Evolutionary conservation across 2,888 invertebrate genomes (phyloP).

Genomic region (Bombyx huttoni): DNA sequence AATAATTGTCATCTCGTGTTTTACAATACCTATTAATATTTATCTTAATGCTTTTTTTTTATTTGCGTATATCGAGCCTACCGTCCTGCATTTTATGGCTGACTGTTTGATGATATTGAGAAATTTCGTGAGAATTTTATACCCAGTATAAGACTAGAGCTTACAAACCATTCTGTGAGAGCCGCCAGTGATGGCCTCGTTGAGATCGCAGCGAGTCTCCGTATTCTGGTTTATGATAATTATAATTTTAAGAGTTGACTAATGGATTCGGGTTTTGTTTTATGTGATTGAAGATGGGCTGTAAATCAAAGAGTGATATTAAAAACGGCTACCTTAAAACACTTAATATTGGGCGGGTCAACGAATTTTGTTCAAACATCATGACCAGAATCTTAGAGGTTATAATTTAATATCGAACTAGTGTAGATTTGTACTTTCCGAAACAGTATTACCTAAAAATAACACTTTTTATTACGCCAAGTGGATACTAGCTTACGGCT

Average conservation of each 20-base stretch:
- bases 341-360: background rate
- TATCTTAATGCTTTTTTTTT: slow-evolving; percentile 20
- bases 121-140: background rate
- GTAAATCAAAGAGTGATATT: slow-evolving; percentile 9
- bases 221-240: background rate
- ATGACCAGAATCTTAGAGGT: no score
- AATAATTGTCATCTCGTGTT: slow-evolving; percentile 14
- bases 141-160: background rate
- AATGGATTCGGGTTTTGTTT: slow-evolving; percentile 17
- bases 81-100: slow-evolving; percentile 17
- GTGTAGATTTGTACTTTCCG: no score
- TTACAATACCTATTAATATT: slow-evolving; percentile 17
- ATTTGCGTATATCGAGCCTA: slow-evolving; percentile 17
- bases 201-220: background rate
- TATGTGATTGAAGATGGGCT: slow-evolving; percentile 11
- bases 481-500: no score
- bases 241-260: slow-evolving; percentile 13
- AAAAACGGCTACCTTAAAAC: background rate
- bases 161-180: background rate
- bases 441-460: no score
- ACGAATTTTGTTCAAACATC: background rate
- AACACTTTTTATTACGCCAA: no score
- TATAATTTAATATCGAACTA: no score
- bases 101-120: slow-evolving; percentile 12
- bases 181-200: background rate